Evolutionary conservation across 2,797 vertebrate genomes (phyloP).

Genomic region (Chloroceryle amazona): DNA sequence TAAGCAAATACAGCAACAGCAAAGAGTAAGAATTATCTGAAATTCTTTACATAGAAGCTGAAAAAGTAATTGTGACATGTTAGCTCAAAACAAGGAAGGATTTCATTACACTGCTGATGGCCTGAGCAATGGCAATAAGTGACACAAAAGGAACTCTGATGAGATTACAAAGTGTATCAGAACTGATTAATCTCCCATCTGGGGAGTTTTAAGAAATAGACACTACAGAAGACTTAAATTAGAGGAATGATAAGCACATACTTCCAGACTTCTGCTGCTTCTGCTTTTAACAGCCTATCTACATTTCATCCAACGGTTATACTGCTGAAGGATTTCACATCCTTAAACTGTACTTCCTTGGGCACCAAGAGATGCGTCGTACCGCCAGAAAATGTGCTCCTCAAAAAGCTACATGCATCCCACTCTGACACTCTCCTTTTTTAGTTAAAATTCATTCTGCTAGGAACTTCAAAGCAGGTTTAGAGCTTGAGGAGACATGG

Average conservation of each 20-base stretch:
- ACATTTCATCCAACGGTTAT: neutral
- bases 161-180: neutral
- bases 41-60: neutral
- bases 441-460: conserved; percentile 32
- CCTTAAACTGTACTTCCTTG: neutral
- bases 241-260: neutral
- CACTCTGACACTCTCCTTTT: neutral
- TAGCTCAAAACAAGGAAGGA: conserved; percentile 25
- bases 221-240: neutral
- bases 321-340: neutral
- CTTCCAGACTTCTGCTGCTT: neutral
- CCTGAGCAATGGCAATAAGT: neutral
- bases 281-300: neutral
- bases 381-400: neutral
- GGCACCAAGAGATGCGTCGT: neutral
- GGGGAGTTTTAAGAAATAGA: neutral
- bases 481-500: neutral
- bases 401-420: neutral
- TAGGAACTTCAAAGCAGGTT: neutral
- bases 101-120: neutral
- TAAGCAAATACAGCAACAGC: neutral
- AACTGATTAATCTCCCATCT: neutral
- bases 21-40: neutral
- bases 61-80: neutral
- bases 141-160: neutral